Conservation (phyloP, 1,140 invertebrate genomes). For the Cardiocondyla obscurior region DNA sequence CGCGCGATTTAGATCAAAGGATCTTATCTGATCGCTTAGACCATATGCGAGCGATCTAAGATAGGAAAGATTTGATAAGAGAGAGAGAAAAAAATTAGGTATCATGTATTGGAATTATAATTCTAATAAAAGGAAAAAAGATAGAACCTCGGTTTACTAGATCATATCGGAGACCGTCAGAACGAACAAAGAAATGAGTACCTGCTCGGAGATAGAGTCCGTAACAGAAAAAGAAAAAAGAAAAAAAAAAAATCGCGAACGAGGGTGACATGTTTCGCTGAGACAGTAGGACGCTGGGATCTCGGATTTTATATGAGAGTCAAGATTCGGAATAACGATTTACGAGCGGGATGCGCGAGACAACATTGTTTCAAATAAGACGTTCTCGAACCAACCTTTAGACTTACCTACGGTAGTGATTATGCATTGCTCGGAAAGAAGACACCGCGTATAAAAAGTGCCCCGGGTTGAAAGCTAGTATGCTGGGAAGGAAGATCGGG, state of each 20-base stretch:
- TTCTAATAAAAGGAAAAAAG: background rate
- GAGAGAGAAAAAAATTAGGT: background rate
- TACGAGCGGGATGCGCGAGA: slow-evolving; percentile 80
- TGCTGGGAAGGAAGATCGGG: background rate
- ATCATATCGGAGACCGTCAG: background rate
- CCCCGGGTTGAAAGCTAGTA: background rate
- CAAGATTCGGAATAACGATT: slow-evolving; percentile 84
- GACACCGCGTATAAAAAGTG: background rate
- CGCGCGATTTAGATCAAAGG: background rate
- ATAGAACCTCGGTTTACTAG: background rate
- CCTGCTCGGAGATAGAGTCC: background rate
- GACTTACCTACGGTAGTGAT: slow-evolving; percentile 16
- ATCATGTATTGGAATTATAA: background rate
- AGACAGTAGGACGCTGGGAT: slow-evolving; percentile 51
- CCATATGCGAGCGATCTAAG: background rate
- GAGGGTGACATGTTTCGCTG: slow-evolving; percentile 39
- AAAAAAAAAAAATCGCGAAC: slow-evolving; percentile 48
- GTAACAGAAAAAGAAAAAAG: slow-evolving; percentile 54
- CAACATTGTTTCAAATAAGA: slow-evolving; percentile 84
- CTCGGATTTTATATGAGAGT: slow-evolving; percentile 83
- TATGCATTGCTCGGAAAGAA: slow-evolving; percentile 36
- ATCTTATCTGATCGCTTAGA: background rate
- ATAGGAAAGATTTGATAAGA: background rate
- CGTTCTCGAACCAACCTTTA: slow-evolving; percentile 74
- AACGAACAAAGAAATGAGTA: slow-evolving; percentile 24